Base-by-base conservation (phyloP, 92 coral and sea anemone genomes). In the Umimayanthus kanabou region DNA sequence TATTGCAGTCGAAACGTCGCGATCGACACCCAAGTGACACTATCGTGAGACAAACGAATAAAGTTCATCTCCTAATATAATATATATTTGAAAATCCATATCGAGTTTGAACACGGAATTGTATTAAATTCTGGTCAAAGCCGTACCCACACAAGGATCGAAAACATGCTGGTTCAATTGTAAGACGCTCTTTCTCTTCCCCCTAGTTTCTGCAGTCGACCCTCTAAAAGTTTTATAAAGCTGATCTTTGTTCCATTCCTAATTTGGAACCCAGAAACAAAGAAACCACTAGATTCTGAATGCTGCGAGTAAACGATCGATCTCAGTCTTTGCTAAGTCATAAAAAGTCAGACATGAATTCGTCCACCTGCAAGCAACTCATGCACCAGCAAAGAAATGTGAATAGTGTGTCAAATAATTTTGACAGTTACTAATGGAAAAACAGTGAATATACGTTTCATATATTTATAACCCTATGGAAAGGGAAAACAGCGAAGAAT, bases 261-360 rank as follows among this genome's bases (percentile, higher is more conserved):
- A 73, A 70, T 69, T 72, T 81, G 72, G 50, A 65, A 81, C 74
- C 73, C 40, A 45, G 26, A 69, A 70, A 70, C 87, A 69, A 83
- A 83, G 65, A 73, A 69, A 83, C 15, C 87, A 69, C 67, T 55
- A 45, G 16, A 49, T 83, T 83, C 61, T 49, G 66, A 70, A 29
- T 70, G 40, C 13, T 67, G 55, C 73, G 64, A n/a, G 77, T 25
- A 83, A 26, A 29, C 11, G 40, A 55, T n/a, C 40, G 76, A 18
- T 70, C 29, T 72, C 65, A 13, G 57, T 45, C 61, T 45, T 69
- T 73, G 23, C 55, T 20, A 49, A 57, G 30, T 26, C 69, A 79
- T 37, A 74, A 33, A 43, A 20, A 78, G 30, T 78, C 85, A 61
- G 47, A 81, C 77, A 43, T 83, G 77, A 83, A 83, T 83, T 70